Conservation (phyloP, 2,113 vertebrate genomes). For the Pterocles burchelli region DNA sequence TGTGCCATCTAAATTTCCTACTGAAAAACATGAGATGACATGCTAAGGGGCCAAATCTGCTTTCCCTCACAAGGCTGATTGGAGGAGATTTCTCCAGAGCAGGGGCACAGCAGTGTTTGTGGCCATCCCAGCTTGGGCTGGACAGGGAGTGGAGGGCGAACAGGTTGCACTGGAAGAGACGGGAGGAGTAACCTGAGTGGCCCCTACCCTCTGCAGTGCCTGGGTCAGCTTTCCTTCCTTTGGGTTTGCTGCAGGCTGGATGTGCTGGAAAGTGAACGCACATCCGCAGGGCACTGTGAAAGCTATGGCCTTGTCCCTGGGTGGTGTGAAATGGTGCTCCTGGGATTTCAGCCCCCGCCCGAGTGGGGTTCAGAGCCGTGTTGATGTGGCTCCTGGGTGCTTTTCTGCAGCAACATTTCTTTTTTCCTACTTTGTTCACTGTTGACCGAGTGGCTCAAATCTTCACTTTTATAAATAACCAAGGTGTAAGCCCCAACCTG, state of each 20-base stretch:
- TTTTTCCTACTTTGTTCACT: neutral
- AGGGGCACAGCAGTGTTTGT: neutral
- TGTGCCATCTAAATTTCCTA: slow-evolving; percentile 21
- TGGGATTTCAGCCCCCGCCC: neutral
- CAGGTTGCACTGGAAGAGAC: neutral
- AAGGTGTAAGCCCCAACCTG: neutral
- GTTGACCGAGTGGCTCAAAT: neutral
- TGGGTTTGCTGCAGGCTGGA: neutral
- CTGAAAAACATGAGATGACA: neutral
- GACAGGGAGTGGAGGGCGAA: neutral
- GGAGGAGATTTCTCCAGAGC: neutral
- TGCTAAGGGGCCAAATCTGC: neutral
- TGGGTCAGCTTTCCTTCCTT: neutral
- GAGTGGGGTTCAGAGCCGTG: accelerated
- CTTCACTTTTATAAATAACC: neutral
- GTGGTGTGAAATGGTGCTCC: neutral
- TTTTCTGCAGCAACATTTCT: neutral
- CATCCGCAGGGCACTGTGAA: accelerated
- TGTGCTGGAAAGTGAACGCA: accelerated
- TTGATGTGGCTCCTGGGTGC: neutral
- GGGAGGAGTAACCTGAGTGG: neutral
- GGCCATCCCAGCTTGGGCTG: neutral
- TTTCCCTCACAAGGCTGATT: neutral
- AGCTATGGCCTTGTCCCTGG: accelerated
- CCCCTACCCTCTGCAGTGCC: accelerated